phyloP scores from a whole-genome alignment of 1,140 invertebrate species.

The Adoxophyes honmai region DNA sequence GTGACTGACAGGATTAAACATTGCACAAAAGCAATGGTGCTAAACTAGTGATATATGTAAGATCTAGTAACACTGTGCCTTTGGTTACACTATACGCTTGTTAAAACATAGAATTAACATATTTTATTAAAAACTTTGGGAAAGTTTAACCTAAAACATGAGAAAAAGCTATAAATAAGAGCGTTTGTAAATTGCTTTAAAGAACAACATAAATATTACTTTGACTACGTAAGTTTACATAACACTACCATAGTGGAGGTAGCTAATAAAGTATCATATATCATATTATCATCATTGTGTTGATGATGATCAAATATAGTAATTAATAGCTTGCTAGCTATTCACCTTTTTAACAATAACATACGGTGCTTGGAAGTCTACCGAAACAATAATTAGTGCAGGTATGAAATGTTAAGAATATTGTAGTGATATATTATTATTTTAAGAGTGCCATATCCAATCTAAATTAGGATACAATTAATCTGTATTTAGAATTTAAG shows the following conservation, averaged over 20 bases:
- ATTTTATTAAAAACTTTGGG: no score
- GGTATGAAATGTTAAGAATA: slow-evolving; percentile 17
- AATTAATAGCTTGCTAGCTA: no score
- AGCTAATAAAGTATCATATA: no score
- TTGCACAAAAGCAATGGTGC: slow-evolving; percentile 1
- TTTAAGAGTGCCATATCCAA: slow-evolving; percentile 25
- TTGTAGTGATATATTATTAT: slow-evolving; percentile 4
- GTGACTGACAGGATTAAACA: not conserved
- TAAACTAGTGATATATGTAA: not conserved
- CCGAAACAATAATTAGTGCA: not conserved
- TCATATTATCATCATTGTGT: no score
- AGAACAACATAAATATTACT: no score
- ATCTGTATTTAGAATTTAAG: not conserved
- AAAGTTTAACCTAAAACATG: no score
- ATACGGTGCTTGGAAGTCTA: not conserved
- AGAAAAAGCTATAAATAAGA: no score
- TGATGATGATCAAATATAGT: no score
- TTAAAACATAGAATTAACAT: not conserved
- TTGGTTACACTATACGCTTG: not conserved
- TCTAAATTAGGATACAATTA: slow-evolving; percentile 1
- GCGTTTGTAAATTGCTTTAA: no score
- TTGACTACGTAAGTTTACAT: no score
- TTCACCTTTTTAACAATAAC: slow-evolving; percentile 10
- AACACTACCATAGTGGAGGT: no score
- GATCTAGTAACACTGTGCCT: not conserved